These are phyloP conservation scores for Drosophila borborema DNA, from an alignment of 2,888 invertebrate species.

Conservation along the genomic window DNA sequence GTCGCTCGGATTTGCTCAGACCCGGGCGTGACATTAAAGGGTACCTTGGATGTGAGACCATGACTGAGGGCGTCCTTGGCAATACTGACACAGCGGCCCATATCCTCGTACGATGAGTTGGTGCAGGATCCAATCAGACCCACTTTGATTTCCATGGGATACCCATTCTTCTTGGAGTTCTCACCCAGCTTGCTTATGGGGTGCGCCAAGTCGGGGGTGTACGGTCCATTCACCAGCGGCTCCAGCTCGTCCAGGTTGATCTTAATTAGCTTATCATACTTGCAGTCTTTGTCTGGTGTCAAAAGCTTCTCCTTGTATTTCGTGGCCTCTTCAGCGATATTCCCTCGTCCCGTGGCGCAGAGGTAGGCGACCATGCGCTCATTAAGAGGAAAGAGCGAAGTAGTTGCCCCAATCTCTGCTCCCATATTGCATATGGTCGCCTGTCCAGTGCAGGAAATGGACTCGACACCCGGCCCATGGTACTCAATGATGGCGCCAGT, in stretches of 20 bases:
- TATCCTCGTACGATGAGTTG: slow-evolving; percentile 99
- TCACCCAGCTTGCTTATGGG: slow-evolving; percentile 96
- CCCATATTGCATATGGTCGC: slow-evolving; percentile 99
- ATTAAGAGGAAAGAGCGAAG: slow-evolving; percentile 98
- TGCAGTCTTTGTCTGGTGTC: slow-evolving; percentile 92
- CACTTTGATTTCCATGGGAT: slow-evolving; percentile 97
- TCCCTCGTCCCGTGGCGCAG: slow-evolving; percentile 91
- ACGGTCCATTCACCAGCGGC: slow-evolving; percentile 99
- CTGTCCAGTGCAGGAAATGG: slow-evolving; percentile 99
- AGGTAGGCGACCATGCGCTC: slow-evolving; percentile 96
- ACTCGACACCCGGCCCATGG: slow-evolving; percentile 98
- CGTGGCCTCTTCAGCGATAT: slow-evolving; percentile 90
- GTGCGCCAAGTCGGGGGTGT: slow-evolving; percentile 99
- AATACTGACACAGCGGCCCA: slow-evolving; percentile 98
- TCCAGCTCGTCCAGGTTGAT: slow-evolving; percentile 96
- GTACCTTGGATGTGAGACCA: slow-evolving; percentile 96
- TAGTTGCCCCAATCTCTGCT: slow-evolving; percentile 99
- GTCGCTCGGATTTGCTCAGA: slow-evolving; percentile 99
- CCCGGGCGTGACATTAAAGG: slow-evolving; percentile 99
- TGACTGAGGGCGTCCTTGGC: slow-evolving; percentile 95
- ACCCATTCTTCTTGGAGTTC: slow-evolving; percentile 94
- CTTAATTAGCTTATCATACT: slow-evolving; percentile 96
- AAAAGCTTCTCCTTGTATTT: slow-evolving; percentile 89
- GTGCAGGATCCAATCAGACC: slow-evolving; percentile 99
- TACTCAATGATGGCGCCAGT: slow-evolving; percentile 99